Percentiles rank a stretch among this genome's conserved stretches.
Evolutionary conservation across 2,797 vertebrate genomes (phyloP).

Genomic region (Pantherophis alleghaniensis): DNA sequence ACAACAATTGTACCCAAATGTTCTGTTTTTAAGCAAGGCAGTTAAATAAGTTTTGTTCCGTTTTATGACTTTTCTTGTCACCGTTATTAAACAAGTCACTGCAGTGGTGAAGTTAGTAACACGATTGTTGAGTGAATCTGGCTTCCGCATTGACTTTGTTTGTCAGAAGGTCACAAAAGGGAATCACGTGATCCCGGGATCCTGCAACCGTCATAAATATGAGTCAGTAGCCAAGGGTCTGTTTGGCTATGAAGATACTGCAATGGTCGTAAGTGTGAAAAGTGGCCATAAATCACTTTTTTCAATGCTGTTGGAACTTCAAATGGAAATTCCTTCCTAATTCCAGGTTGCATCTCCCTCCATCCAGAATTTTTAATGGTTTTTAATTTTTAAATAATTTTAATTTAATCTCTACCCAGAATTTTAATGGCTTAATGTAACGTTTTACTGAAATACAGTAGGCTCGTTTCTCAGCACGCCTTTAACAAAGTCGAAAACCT

Average conservation of each 20-base stretch:
- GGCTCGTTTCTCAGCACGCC: background rate
- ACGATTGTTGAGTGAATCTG: background rate
- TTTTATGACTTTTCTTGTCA: background rate
- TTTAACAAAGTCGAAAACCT: background rate
- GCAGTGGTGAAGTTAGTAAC: background rate
- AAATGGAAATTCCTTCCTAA: background rate
- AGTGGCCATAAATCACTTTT: background rate
- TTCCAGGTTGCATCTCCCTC: background rate
- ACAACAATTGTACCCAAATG: background rate
- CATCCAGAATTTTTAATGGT: background rate
- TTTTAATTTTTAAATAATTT: background rate
- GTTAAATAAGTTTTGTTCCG: background rate
- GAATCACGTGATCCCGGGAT: background rate
- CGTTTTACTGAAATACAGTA: background rate
- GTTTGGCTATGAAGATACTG: too few relatives aligned
- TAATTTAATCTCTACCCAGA: background rate
- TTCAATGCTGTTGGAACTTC: background rate
- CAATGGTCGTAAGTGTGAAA: background rate
- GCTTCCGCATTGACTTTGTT: background rate
- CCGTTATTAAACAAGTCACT: background rate
- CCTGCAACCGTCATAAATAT: background rate
- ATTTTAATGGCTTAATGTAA: background rate
- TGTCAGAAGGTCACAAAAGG: background rate
- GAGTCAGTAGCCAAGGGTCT: background rate
- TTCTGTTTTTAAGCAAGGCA: background rate